phyloP scores from a whole-genome alignment of 2,888 invertebrate genomes.

The Carpatolechia fugitivella region DNA sequence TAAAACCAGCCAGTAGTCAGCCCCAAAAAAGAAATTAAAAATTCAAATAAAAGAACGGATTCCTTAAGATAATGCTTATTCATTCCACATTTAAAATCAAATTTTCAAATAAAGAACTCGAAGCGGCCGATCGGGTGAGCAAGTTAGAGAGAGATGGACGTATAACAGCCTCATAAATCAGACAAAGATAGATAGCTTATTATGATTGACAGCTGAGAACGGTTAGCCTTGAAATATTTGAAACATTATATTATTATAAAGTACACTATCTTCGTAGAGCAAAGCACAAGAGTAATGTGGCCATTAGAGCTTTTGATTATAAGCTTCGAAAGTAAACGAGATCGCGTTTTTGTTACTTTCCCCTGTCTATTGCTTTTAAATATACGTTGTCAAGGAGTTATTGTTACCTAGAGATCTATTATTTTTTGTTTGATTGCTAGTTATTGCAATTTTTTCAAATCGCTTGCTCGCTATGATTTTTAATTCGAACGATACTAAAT shows the following conservation, averaged over 20 bases:
- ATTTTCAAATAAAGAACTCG: conserved; percentile 77
- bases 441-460: background rate
- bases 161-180: conserved; percentile 47
- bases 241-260: conserved; percentile 80
- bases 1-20: conserved; percentile 57
- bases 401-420: background rate
- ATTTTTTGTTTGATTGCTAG: background rate
- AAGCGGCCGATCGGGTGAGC: conserved; percentile 66
- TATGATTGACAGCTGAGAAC: conserved; percentile 80
- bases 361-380: conserved; percentile 18
- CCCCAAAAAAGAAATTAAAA: conserved; percentile 73
- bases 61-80: conserved; percentile 78
- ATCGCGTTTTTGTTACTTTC: conserved; percentile 15
- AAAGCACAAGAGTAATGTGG: conserved; percentile 60
- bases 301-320: conserved; percentile 39
- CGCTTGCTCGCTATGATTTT: too few species aligned
- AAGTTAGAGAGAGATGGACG: conserved; percentile 50
- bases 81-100: conserved; percentile 79
- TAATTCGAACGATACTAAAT: too few species aligned
- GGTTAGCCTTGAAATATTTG: conserved; percentile 80
- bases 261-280: conserved; percentile 73
- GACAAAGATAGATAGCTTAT: conserved; percentile 73
- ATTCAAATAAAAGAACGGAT: conserved; percentile 76
- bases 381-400: conserved; percentile 14
- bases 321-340: conserved; percentile 18